Evolutionary conservation across 2,888 invertebrate species (phyloP), one percentile per base, ranked within the genome.

Genomic region (Ophion obscuratus): DNA sequence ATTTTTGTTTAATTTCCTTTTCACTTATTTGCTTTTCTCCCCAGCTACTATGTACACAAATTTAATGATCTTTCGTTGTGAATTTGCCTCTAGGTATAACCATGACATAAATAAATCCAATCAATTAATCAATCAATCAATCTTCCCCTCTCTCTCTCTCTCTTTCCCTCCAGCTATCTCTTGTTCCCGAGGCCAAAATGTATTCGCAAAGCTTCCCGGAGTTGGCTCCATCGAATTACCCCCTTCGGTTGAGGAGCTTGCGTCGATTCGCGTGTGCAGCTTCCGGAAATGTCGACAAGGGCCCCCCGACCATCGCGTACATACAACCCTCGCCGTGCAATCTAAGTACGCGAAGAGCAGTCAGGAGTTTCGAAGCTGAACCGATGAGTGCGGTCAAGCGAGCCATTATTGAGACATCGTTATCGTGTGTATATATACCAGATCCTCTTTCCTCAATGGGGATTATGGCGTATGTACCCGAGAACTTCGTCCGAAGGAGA

Each of bases 391-490:
- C 83, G 85, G 85, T 85, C 70, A 64, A 67, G 80, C 80, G 20
- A 59, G 80, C 83, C 85, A 83, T 85, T 85, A 85, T 85, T 83
- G 80, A 85, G 85, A 85, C 83, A 83, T 83, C 79, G 75, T 75
- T 70, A 71, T 31, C 68, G 59, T 47, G 36, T 66, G 20, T 67
- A 64, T 47, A 31, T 47, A 47, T 31, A 27, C 24, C 10, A 10
- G 36, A 10, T 76, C 11, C 75, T 53, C 75, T 66, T 53, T n/a
- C 57, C 36, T 66, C 76, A 14, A 40, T 76, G 76, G 57, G 57
- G 57, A 67, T 67, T 76, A 57, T 76, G 36, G 66, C 14, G 57
- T 7, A 76, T 27, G 47, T 10, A 67, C 36, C 20, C 57, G 36
- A 5, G 11, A 67, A 66, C 31, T 57, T 76, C 20, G 20, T 9